A percentile compares a stretch with the other conserved stretches of the same genome.
phyloP scores from a whole-genome alignment of 2,113 vertebrate genomes.

The Otis tarda region DNA sequence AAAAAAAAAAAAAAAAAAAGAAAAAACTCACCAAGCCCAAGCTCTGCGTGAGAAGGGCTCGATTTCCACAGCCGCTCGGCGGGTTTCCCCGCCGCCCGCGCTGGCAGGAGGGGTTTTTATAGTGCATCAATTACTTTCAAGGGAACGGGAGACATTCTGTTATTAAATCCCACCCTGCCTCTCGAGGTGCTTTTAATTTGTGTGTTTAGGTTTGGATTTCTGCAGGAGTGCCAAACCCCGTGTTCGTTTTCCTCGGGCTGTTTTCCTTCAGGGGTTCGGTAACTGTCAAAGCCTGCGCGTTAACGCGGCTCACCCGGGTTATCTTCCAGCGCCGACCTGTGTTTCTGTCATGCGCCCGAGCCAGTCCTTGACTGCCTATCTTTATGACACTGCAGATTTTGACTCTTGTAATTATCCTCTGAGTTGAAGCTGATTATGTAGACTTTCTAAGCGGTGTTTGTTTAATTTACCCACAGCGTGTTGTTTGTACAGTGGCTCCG shows the following conservation, averaged over 20 bases:
- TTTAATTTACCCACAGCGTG: slow-evolving; percentile 12
- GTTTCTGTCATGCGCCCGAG: neutral
- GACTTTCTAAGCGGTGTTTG: neutral
- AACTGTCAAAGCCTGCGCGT: neutral
- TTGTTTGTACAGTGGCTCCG: neutral
- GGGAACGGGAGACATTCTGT: neutral
- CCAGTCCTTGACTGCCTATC: neutral
- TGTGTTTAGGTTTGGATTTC: neutral
- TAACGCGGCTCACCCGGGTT: neutral
- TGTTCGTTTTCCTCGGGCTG: neutral
- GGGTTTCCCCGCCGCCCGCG: neutral
- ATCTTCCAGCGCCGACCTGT: slow-evolving; percentile 1
- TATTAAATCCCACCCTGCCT: neutral
- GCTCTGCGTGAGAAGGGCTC: neutral
- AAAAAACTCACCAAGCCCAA: no score
- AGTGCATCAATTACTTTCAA: neutral
- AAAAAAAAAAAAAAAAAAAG: neutral
- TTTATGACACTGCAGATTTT: neutral
- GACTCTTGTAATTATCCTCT: neutral
- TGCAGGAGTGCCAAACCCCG: neutral
- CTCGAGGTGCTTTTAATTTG: neutral
- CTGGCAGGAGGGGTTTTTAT: neutral
- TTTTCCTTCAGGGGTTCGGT: neutral
- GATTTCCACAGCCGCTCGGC: neutral
- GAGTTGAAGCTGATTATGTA: neutral